Evolutionary conservation across 2,113 vertebrate species (phyloP), one percentile per base, ranked within the genome.

Genomic region (Pachypanchax playfairii): DNA sequence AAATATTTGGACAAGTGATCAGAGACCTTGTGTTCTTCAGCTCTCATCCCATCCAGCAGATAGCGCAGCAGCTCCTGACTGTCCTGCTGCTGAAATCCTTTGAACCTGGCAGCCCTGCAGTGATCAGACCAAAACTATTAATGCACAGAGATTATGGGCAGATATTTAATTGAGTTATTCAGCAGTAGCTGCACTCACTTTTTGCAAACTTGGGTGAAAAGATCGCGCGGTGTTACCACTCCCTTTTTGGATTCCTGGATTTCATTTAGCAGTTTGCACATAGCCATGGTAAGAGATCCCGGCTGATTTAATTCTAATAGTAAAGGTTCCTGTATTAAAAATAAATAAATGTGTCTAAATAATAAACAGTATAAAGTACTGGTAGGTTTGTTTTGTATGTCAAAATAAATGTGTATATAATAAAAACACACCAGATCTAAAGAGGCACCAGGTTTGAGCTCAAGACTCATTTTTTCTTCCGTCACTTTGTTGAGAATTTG

Each of bases 41-140:
- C 90, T 82, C 94, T 91, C 95, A 99, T 97, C 53, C 96, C 97
- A 68, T 99, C 97, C 58, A 99, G 86, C 21, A 99, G 90, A 63
- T 98, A 98, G 35, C 95, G 94, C 63, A 99, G 93, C 31, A 99
- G 89, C 80, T 99, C 97, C 82, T 99, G 97, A 80, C 97, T 99
- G 75, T 99, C 97, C 68, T 99, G 97, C 85, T 98, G 96, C 84
- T 98, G 97, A 67, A 94, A 98, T n/a, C 97, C 95, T 91, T 94
- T 96, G 84, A 99, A 99, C 24, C 96, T 91, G 76, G 92, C 82
- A 56, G 96, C 95, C 89, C 97, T 99, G 75, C 31, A 77, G 46
- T 9, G 35, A 77, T 6, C 0, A 47, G 4, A 65, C 1, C 4
- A 61, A 22, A 61, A 24, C 33, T 63, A 41, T 43, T 10, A 18